Evolutionary conservation across 2,113 vertebrate genomes (phyloP).

Genomic region (Patagioenas fasciata): DNA sequence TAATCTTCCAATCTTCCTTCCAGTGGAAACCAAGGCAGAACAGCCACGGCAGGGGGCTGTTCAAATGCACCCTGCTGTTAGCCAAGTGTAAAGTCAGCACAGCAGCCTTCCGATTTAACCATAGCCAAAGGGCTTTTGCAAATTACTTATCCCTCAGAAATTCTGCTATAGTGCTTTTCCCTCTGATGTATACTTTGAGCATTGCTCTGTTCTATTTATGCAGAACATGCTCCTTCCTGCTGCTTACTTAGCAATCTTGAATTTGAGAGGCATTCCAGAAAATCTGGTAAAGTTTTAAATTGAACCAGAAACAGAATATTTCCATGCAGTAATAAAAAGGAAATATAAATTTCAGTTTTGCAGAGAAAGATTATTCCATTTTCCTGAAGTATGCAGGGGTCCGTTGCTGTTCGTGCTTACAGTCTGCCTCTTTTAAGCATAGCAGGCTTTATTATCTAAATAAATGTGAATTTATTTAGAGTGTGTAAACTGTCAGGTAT

Average conservation of each 20-base stretch:
- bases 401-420: neutral
- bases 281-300: neutral
- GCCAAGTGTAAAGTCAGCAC: neutral
- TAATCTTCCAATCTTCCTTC: neutral
- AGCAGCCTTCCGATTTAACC: neutral
- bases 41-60: neutral
- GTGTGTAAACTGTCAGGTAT: neutral
- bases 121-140: neutral
- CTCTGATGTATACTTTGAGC: neutral
- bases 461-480: neutral
- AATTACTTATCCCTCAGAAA: conserved; percentile 21
- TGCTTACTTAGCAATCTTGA: neutral
- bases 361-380: neutral
- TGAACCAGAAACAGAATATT: neutral
- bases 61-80: neutral
- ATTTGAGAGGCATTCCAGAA: neutral
- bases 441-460: neutral
- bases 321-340: neutral
- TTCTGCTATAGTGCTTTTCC: neutral
- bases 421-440: neutral
- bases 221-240: neutral
- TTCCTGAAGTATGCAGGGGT: neutral
- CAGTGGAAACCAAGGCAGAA: neutral
- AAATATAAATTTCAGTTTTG: neutral
- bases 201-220: neutral